Evolutionary conservation across 2,797 vertebrate genomes (phyloP).

Genomic region (Stomatorhinus walkeri): DNA sequence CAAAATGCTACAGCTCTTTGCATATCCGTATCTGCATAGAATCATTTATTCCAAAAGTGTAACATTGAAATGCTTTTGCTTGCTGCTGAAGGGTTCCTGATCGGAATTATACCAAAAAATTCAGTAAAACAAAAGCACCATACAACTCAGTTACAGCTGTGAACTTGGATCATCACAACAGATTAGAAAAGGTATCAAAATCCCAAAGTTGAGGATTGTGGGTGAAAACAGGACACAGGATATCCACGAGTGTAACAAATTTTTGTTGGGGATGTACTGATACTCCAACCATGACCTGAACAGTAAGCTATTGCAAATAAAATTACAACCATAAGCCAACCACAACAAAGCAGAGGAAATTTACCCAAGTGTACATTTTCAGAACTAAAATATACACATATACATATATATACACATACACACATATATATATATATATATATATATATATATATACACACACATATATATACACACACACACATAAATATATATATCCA

Average conservation of each 20-base stretch:
- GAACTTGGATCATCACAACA: neutral
- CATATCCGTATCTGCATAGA: neutral
- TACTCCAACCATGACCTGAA: neutral
- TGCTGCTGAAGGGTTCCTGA: neutral
- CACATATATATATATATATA: too few relatives aligned
- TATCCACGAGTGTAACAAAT: neutral
- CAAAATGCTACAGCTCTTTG: neutral
- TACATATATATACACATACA: too few relatives aligned
- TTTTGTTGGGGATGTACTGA: neutral
- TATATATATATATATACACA: too few relatives aligned
- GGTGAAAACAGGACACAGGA: neutral
- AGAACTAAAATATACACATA: neutral
- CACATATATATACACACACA: too few relatives aligned
- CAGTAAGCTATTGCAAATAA: neutral
- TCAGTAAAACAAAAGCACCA: neutral
- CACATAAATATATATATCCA: too few relatives aligned
- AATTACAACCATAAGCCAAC: neutral
- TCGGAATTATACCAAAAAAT: neutral
- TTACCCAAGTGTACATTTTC: neutral
- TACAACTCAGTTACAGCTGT: neutral
- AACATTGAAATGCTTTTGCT: neutral
- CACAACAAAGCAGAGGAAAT: neutral
- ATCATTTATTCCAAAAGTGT: neutral
- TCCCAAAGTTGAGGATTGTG: neutral
- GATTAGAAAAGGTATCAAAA: neutral